phyloP scores from a whole-genome alignment of 2,888 invertebrate species.

The Sphecodes monilicornis region DNA sequence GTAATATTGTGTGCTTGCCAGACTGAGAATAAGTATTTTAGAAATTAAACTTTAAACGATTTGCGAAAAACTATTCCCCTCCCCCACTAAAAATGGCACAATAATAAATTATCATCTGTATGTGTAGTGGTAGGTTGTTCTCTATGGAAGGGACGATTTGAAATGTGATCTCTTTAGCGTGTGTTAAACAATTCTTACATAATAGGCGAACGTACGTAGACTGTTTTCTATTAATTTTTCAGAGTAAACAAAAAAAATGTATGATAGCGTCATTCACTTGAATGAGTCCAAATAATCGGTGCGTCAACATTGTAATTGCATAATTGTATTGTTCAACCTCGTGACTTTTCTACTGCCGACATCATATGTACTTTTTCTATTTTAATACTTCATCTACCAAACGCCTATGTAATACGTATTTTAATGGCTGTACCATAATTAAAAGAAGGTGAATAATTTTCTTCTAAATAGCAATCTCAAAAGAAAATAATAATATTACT shows the following conservation, averaged over 20 bases:
- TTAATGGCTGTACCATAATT: not conserved
- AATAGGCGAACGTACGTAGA: constrained; percentile 20
- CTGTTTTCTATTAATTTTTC: constrained; percentile 16
- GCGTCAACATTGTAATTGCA: constrained; percentile 27
- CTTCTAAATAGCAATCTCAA: not conserved
- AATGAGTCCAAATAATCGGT: constrained; percentile 24
- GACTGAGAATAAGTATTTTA: constrained; percentile 39
- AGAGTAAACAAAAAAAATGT: constrained; percentile 54
- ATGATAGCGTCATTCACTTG: constrained; percentile 51
- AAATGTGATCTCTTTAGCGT: constrained; percentile 35
- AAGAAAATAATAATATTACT: not conserved
- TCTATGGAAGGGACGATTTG: not conserved
- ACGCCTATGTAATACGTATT: not conserved
- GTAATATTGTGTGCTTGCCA: constrained; percentile 31
- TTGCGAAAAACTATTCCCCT: constrained; percentile 30
- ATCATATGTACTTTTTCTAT: not conserved
- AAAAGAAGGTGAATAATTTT: not conserved
- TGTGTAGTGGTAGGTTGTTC: constrained; percentile 35
- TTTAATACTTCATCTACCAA: constrained; percentile 2
- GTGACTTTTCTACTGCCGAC: constrained; percentile 16
- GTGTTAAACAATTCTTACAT: constrained; percentile 38
- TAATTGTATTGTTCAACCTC: constrained; percentile 37
- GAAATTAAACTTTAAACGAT: constrained; percentile 22
- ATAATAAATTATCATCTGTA: constrained; percentile 44
- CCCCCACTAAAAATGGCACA: constrained; percentile 25